Percentiles rank a stretch among this genome's conserved stretches.
Evolutionary conservation across 2,797 vertebrate genomes (phyloP).

Genomic region (Fundulus diaphanus): DNA sequence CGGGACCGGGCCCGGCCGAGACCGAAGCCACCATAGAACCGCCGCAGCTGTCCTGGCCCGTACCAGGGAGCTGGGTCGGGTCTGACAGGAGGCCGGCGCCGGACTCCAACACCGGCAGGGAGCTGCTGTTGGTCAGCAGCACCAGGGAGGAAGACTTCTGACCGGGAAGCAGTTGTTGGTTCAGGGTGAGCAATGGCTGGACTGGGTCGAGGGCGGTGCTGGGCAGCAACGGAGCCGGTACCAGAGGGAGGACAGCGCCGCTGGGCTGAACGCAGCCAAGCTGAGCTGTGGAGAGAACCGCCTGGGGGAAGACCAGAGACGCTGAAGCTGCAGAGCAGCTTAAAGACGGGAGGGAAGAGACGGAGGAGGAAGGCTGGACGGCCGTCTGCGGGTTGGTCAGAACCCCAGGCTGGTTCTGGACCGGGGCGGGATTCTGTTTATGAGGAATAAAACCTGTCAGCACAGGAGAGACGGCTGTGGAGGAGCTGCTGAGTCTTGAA

Average conservation of each 20-base stretch:
- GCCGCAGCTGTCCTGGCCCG: background rate
- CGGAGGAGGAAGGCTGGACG: background rate
- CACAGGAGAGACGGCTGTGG: background rate
- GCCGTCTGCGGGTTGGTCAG: background rate
- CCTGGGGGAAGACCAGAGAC: background rate
- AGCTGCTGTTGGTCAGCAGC: background rate
- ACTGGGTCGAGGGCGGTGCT: background rate
- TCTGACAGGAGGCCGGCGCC: background rate
- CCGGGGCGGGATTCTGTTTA: background rate
- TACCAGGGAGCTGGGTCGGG: background rate
- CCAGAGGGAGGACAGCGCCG: background rate
- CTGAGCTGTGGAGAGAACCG: background rate
- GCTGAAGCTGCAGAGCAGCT: background rate
- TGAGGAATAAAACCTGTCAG: background rate
- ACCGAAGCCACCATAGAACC: background rate
- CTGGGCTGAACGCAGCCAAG: background rate
- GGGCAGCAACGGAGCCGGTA: background rate
- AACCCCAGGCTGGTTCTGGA: background rate
- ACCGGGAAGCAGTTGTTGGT: background rate
- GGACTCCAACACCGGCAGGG: background rate
- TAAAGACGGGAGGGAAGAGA: background rate
- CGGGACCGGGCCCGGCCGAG: rapidly evolving
- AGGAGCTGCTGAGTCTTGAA: background rate
- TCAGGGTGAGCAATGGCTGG: background rate
- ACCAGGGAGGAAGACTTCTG: background rate